Percentiles rank a stretch among this genome's conserved stretches.
Evolutionary conservation across 1,140 invertebrate genomes (phyloP).

Genomic region (Drosophila rhopaloa): DNA sequence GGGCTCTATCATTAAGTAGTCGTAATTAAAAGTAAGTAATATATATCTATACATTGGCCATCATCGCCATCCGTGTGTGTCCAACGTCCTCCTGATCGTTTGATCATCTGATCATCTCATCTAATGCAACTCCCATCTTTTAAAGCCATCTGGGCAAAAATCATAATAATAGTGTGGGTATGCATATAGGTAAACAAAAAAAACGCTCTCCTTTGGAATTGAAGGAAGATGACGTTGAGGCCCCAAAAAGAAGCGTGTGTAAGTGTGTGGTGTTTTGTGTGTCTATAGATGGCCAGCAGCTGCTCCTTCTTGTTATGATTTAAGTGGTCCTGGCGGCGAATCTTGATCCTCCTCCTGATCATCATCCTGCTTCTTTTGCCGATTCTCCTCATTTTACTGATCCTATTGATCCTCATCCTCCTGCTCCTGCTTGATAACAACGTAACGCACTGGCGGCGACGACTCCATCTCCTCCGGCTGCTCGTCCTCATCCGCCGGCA

Average conservation of each 20-base stretch:
- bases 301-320: not conserved
- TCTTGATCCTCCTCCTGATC: not conserved
- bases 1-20: constrained; percentile 6
- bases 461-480: not conserved
- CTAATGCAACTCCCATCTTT: not conserved
- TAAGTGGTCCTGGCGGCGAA: not conserved
- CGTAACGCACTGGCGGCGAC: constrained; percentile 56
- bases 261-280: not conserved
- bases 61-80: not conserved
- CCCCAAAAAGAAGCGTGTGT: not conserved
- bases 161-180: not conserved
- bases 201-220: constrained; percentile 1
- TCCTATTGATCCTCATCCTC: constrained; percentile 21
- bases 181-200: constrained; percentile 4
- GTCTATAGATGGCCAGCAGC: not conserved
- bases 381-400: not conserved
- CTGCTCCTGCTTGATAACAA: constrained; percentile 63
- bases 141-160: not conserved
- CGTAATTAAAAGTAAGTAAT: constrained; percentile 16
- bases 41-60: constrained; percentile 11
- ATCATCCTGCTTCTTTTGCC: not conserved
- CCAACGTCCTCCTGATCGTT: not conserved
- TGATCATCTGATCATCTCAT: not conserved
- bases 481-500: not conserved
- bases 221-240: not conserved